Base-by-base conservation (phyloP, 2,888 invertebrate genomes). In the Agrotis exclamationis region DNA sequence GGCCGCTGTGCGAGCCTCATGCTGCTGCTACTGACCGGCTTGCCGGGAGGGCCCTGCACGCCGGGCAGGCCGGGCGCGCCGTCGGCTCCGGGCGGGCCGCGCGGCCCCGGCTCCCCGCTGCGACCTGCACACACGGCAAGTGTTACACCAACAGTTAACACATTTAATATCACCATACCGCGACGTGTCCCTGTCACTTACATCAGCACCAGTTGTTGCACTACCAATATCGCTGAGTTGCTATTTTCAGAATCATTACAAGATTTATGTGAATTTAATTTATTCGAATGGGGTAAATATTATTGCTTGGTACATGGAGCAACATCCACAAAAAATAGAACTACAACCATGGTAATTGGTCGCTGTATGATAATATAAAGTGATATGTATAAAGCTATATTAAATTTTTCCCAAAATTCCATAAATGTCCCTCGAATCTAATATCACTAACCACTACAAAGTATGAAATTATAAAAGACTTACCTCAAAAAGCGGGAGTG, bases 31-130 rank as follows among this genome's bases (percentile, higher is more conserved):
- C 97, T 96, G 90, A 98, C 98, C 84, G 98, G 98, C 90, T 97
- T 96, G 82, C 98, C 98, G 39, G 98, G 98, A 18, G 98, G 98
- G 70, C 98, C 99, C 93, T 98, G 98, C 83, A 98, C 98, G 78
- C 99, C 99, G n/a, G 97, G 94, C 85, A 97, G 97, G 11, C 98
- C 98, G 79, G 97, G 97, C 72, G 97, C 92, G 48, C 98, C 99
- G 87, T 97, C 97, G 65, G 97, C 92, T 24, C 99, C 98, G 2
- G 97, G 96, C 20, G 97, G 97, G 44, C 98, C 99, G 79, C 97
- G 96, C 2, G 97, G 97, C 1, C 99, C 99, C 50, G 96, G 93
- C 76, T 98, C 97, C 54, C 98, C 98, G 86, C 97, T 97, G 24
- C 97, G 97, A 70, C 99, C 99, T 97, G 96, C 76, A 93, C 93